phyloP scores from a whole-genome alignment of 2,888 invertebrate species.

The Acrobasis suavella region DNA sequence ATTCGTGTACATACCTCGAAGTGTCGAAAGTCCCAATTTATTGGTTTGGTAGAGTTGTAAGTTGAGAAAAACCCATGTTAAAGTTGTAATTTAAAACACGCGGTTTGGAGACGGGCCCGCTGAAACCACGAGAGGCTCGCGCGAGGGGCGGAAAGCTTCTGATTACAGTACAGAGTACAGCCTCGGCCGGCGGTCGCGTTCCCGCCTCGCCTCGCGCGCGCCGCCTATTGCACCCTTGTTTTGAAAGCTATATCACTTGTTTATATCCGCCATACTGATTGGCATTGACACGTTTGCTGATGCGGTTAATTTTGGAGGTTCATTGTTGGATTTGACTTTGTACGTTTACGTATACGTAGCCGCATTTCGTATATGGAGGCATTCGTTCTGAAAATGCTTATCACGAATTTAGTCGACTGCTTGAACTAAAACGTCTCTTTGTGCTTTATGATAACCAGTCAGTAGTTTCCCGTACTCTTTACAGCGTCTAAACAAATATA shows the following conservation, averaged over 20 bases:
- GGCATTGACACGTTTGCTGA: conserved; percentile 37
- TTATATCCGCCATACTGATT: conserved; percentile 24
- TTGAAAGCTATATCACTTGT: conserved; percentile 24
- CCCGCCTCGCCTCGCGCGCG: conserved; percentile 12
- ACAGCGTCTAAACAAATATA: too few species aligned
- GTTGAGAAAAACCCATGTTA: conserved; percentile 29
- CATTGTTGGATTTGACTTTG: too few species aligned
- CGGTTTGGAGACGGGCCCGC: conserved; percentile 11
- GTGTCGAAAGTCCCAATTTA: neutral
- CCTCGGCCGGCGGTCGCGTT: conserved; percentile 10
- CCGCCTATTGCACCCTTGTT: conserved; percentile 22
- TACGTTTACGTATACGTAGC: too few species aligned
- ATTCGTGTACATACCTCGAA: conserved; percentile 11
- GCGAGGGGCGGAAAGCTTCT: conserved; percentile 31
- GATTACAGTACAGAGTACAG: conserved; percentile 5
- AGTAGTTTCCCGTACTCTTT: too few species aligned
- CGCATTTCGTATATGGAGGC: too few species aligned
- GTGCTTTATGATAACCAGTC: too few species aligned
- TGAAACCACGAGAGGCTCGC: conserved; percentile 22
- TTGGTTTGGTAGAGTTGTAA: neutral
- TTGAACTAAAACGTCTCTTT: too few species aligned
- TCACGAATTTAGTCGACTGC: too few species aligned
- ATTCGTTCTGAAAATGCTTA: too few species aligned
- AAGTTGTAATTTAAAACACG: conserved; percentile 3
- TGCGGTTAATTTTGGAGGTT: conserved; percentile 11